These are phyloP conservation scores for Diadophis punctatus DNA, from an alignment of 2,113 vertebrate genomes.

Conservation along the genomic window DNA sequence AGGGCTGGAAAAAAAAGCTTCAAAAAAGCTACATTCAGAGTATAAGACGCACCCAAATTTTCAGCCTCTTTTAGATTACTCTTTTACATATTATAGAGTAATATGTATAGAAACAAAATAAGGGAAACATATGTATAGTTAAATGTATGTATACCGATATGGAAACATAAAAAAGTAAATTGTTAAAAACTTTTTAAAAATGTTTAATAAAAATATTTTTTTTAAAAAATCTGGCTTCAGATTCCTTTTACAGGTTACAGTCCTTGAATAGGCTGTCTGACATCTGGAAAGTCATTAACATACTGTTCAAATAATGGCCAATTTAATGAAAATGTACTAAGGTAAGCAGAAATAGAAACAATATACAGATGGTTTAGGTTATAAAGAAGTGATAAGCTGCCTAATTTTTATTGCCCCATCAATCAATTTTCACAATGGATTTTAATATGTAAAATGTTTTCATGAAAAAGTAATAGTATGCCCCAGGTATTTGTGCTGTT, in stretches of 20 bases:
- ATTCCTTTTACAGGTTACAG: neutral
- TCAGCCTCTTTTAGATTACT: no score
- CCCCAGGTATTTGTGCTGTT: neutral
- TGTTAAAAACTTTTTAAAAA: no score
- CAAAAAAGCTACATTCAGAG: no score
- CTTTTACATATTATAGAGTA: no score
- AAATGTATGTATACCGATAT: no score
- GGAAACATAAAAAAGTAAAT: no score
- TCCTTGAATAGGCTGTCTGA: neutral
- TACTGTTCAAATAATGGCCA: neutral
- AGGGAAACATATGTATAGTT: no score
- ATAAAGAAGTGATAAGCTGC: neutral
- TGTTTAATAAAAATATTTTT: neutral
- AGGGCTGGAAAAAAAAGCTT: no score
- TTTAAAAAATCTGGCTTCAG: neutral
- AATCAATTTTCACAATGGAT: neutral
- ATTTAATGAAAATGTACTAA: neutral
- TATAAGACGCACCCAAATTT: no score
- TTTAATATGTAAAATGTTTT: neutral
- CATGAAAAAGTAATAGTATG: neutral
- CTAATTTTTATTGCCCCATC: neutral
- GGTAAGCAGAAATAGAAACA: neutral
- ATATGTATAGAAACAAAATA: no score
- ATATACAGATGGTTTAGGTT: neutral
- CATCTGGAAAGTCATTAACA: neutral